Evolutionary conservation across 2,113 vertebrate species (phyloP), one percentile per base, ranked within the genome.

Genomic region (Plectropomus leopardus): DNA sequence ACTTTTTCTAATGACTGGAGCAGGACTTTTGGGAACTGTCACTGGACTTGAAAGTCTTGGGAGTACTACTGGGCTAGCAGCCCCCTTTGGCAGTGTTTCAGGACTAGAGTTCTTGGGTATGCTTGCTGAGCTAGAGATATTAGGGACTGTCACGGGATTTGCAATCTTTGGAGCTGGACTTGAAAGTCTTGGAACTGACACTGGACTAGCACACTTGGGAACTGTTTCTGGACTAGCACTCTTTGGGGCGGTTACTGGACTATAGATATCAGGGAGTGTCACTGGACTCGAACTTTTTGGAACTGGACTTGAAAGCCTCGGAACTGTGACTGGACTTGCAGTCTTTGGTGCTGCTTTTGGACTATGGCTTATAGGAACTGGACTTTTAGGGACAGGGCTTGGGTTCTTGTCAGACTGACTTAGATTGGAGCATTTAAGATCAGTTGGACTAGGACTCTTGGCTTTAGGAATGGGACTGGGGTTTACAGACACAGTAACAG

Each of bases 131-230:
- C 78, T 81, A 42, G 53, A 72, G 16, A 73, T 59, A 50, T 42
- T 40, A 16, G 70, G 86, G 21, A 87, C 36, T 45, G 78, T 80
- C 45, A 89, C 6, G 48, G 88, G 82, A 86, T 85, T 89, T 58
- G 67, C 26, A 53, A 66, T 73, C 53, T 78, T 89, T 68, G 82
- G 78, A 74, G 85, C 48, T 55, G 89, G 89, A 76, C 89, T 92
- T 80, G 82, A 84, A 73, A 91, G 80, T 55, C 47, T 81, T 40
- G 68, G 86, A 74, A 85, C 15, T 21, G 67, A 58, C 44, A 89
- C 60, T n/a, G 89, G 82, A 91, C 89, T 89, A 42, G 72, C 36
- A 66, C 65, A 28, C 30, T 82, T 87, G 7, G 80, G 78, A 78
- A 82, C 72, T 0, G 19, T 55, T 36, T 83, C 86, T 48, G 88